Evolutionary conservation across 2,888 invertebrate genomes (phyloP).

Genomic region (Phytoseiulus persimilis): DNA sequence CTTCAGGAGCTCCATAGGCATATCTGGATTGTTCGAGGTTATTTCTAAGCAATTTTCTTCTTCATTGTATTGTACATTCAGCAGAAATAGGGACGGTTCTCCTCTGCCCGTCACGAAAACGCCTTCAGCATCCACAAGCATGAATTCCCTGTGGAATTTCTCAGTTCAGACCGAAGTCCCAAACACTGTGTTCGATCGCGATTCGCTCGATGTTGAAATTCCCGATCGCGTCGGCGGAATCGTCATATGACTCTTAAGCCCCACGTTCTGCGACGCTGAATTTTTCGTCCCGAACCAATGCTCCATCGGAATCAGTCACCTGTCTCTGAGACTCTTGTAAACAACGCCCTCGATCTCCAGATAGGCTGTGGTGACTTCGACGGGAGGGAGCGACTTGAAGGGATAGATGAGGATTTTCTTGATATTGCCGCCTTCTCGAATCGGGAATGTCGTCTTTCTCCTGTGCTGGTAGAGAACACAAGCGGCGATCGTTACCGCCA

Average conservation of each 20-base stretch:
- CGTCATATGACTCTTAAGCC: too few species aligned
- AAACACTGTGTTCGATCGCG: too few species aligned
- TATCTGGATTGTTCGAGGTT: constrained; percentile 9
- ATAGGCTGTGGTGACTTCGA: constrained; percentile 40
- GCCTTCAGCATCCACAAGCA: background rate
- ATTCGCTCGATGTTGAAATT: too few species aligned
- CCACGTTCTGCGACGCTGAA: too few species aligned
- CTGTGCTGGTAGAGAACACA: background rate
- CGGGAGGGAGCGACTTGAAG: constrained; percentile 41
- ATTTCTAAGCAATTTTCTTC: constrained; percentile 6
- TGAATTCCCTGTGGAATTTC: background rate
- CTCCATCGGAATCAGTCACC: background rate
- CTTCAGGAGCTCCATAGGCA: background rate
- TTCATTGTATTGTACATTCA: background rate
- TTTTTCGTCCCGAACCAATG: too few species aligned
- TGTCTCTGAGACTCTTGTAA: constrained; percentile 39
- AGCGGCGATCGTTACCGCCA: background rate
- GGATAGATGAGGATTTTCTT: constrained; percentile 41
- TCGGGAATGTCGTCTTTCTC: background rate
- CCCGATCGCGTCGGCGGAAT: too few species aligned
- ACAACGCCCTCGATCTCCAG: constrained; percentile 38
- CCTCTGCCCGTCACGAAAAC: background rate
- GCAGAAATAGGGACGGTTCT: background rate
- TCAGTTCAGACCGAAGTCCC: background rate
- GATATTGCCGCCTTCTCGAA: constrained; percentile 31